Conservation (phyloP, 2,888 invertebrate species). For the Metallyticus violacea region DNA sequence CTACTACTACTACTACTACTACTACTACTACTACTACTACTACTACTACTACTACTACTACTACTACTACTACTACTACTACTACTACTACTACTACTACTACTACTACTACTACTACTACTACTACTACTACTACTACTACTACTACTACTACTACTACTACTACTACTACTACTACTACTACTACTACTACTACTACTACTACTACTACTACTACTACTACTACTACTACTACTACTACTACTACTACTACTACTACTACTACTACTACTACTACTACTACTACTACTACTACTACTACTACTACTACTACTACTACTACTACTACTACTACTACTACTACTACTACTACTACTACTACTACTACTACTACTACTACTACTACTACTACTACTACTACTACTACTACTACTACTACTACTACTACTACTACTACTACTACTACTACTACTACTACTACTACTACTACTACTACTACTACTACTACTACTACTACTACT, state of each 20-base stretch:
- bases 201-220: constrained; percentile 12
- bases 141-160: constrained; percentile 16
- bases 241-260: constrained; percentile 9
- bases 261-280: constrained; percentile 9
- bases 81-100: constrained; percentile 31
- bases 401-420: constrained; percentile 9
- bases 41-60: constrained; percentile 31
- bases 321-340: constrained; percentile 12
- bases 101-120: constrained; percentile 31
- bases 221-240: constrained; percentile 10
- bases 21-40: constrained; percentile 31
- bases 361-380: constrained; percentile 12
- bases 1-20: constrained; percentile 30
- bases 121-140: constrained; percentile 31
- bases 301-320: constrained; percentile 10
- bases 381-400: constrained; percentile 9
- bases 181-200: constrained; percentile 9
- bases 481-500: constrained; percentile 12
- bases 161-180: constrained; percentile 9
- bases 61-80: constrained; percentile 31
- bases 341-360: constrained; percentile 12
- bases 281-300: constrained; percentile 12
- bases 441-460: constrained; percentile 12
- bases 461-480: constrained; percentile 10
- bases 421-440: constrained; percentile 7